These are phyloP conservation scores for Propithecus deckenii DNA, from an alignment of 2,797 vertebrate species.

Conservation along the genomic window DNA sequence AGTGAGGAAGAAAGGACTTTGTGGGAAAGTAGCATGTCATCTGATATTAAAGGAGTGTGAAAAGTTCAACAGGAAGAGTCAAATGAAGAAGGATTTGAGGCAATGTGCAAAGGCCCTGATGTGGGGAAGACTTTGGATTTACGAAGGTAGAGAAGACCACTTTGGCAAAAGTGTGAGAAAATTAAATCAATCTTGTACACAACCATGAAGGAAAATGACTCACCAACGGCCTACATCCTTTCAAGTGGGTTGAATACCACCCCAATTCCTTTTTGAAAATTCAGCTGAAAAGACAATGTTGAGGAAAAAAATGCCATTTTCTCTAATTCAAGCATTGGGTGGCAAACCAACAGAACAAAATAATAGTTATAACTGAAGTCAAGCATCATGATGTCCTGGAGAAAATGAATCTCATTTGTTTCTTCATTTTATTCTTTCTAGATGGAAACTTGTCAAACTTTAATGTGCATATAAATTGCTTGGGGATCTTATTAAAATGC, in stretches of 20 bases:
- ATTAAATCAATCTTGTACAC: background rate
- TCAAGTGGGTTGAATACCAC: background rate
- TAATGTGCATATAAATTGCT: background rate
- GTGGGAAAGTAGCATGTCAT: background rate
- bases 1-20: background rate
- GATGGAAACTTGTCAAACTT: background rate
- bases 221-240: background rate
- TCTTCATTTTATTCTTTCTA: background rate
- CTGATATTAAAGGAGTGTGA: background rate
- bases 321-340: background rate
- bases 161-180: background rate
- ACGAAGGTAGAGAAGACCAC: background rate
- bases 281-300: background rate
- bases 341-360: background rate
- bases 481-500: background rate
- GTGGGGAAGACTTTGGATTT: background rate
- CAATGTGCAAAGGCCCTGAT: background rate
- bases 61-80: background rate
- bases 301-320: background rate
- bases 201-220: background rate
- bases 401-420: background rate
- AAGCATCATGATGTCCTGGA: background rate
- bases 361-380: background rate
- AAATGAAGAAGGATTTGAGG: background rate
- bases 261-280: background rate